Base-by-base conservation (phyloP, 1,140 invertebrate genomes). In the Lethrus apterus region DNA sequence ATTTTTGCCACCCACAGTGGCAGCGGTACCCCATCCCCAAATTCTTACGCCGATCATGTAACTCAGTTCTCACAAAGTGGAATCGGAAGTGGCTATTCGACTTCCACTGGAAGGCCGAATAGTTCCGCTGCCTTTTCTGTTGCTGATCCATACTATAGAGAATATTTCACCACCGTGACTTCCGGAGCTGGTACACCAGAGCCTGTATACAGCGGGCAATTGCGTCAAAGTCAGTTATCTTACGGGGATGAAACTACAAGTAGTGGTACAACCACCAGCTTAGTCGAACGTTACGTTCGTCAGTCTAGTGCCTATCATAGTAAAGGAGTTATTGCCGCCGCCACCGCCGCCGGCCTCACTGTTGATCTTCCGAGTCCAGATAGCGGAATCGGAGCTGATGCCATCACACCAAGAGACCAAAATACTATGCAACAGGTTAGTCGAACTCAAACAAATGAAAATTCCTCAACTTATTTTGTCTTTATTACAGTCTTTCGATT, bases 311-410 rank as follows among this genome's bases (percentile, higher is more conserved):
- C 74, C 62, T 71, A 75, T 56, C 65, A 64, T 46, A 73, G 66
- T 56, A 72, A 71, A 48, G 70, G 65, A 42, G 70, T 71, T 18
- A 72, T 71, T 42, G 67, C 70, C 17, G 70, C 71, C 19, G 57
- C 62, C 55, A 52, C 72, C 7, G 79, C 80, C 23, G 82, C 84
- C 56, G 86, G 84, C 3, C 77, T 92, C 29, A 90, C 86, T 3
- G 89, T 93, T 54, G 90, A 94, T 70, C 75, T 94, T 53, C 89
- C 89, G 1, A 92, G 89, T 46, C 89, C 90, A 1, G 89, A 93
- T 67, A 89, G 85, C 55, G 90, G 89, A 13, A 93, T 93, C 57
- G 90, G 89, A 18, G 85, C 88, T 1, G 88, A 92, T 59, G 85
- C 88, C 52, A 88, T 91, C 60, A 93, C 90, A 20, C 90, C 90